Conservation (phyloP, 2,113 vertebrate species). For the Mormyrus iriodes region DNA sequence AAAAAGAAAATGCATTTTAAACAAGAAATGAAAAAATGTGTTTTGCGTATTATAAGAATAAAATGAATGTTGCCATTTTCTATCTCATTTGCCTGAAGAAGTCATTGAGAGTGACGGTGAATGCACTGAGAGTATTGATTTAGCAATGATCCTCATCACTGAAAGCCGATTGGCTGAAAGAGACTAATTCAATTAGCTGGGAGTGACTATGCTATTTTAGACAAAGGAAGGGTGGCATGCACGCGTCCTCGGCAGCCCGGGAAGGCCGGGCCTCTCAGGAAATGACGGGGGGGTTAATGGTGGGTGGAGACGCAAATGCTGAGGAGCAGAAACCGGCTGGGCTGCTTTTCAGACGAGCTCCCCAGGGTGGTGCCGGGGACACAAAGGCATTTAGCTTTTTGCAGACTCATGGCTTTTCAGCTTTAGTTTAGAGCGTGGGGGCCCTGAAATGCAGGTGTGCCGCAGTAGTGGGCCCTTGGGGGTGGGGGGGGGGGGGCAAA, state of each 20-base stretch:
- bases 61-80: neutral
- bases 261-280: neutral
- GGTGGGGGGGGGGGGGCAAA: neutral
- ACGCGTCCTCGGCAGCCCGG: neutral
- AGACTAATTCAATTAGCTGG: neutral
- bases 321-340: neutral
- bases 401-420: neutral
- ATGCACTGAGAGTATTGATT: neutral
- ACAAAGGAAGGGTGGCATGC: neutral
- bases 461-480: neutral
- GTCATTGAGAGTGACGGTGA: neutral
- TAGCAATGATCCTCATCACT: neutral
- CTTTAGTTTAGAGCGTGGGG: neutral
- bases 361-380: neutral
- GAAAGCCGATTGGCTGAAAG: neutral
- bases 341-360: neutral
- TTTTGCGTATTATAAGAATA: neutral
- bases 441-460: neutral
- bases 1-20: neutral
- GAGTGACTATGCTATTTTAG: conserved; percentile 2
- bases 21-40: neutral
- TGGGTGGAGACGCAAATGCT: neutral
- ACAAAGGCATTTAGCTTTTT: neutral
- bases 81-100: neutral
- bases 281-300: neutral